Conservation (phyloP, 2,113 vertebrate species). For the Mohoua ochrocephala region DNA sequence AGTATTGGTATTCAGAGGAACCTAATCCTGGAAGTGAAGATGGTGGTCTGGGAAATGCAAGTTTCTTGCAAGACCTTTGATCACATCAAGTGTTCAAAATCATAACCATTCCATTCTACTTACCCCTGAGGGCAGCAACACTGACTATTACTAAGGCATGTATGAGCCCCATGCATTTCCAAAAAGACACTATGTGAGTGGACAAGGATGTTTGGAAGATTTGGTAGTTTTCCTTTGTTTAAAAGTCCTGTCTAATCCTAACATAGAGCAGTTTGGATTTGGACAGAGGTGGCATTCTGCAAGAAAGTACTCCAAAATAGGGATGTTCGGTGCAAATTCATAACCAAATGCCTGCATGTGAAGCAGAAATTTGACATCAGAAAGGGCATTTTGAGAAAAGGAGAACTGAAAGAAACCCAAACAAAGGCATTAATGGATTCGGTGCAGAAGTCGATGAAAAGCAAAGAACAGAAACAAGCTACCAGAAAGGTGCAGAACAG, state of each 20-base stretch:
- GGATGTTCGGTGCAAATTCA: background rate
- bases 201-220: background rate
- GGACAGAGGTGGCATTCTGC: background rate
- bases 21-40: background rate
- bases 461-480: background rate
- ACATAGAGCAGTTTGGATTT: accelerated
- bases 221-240: background rate
- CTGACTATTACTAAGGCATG: background rate
- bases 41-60: background rate
- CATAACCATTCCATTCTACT: background rate
- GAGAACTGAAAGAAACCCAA: background rate
- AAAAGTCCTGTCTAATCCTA: background rate
- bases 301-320: background rate
- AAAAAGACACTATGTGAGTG: accelerated
- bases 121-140: background rate
- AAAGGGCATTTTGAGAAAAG: background rate
- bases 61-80: background rate
- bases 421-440: background rate
- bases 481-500: background rate
- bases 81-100: background rate
- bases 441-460: background rate
- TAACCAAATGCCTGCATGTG: background rate
- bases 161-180: accelerated
- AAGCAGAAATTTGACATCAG: background rate
- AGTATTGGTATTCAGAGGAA: background rate